phyloP scores from a whole-genome alignment of 2,888 invertebrate genomes.

The Hemistola chrysoprasaria region DNA sequence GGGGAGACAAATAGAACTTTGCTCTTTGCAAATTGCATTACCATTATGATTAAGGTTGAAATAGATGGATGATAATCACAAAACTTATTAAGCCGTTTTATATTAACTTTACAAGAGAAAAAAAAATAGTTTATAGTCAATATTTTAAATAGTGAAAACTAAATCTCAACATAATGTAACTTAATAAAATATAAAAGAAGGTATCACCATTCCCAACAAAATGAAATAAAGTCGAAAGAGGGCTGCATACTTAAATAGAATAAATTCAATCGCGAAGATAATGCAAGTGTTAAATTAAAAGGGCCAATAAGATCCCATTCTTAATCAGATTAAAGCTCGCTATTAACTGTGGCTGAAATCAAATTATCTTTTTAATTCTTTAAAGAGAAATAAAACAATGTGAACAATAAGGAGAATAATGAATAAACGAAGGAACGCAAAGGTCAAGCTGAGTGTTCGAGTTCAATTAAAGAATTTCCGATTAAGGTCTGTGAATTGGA shows the following conservation, averaged over 20 bases:
- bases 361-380: conserved; percentile 42
- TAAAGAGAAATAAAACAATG: conserved; percentile 44
- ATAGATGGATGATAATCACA: too few species aligned
- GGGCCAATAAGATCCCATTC: conserved; percentile 21
- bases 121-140: too few species aligned
- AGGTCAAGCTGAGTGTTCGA: conserved; percentile 42
- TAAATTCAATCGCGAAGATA: conserved; percentile 15
- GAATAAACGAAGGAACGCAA: conserved; percentile 52
- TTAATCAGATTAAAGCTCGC: conserved; percentile 34
- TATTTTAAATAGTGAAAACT: too few species aligned
- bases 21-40: too few species aligned
- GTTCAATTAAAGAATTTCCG: conserved; percentile 45
- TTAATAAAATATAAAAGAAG: too few species aligned
- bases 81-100: too few species aligned
- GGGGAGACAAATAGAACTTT: too few species aligned
- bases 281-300: conserved; percentile 27
- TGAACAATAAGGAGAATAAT: conserved; percentile 57
- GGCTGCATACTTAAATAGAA: conserved; percentile 11
- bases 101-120: too few species aligned
- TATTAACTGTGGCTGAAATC: conserved; percentile 37
- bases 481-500: conserved; percentile 28
- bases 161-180: too few species aligned
- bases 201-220: too few species aligned
- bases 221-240: too few species aligned
- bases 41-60: too few species aligned